A percentile compares a stretch with the other conserved stretches of the same genome.
phyloP scores from a whole-genome alignment of 2,113 vertebrate genomes.

The Apteryx mantelli region DNA sequence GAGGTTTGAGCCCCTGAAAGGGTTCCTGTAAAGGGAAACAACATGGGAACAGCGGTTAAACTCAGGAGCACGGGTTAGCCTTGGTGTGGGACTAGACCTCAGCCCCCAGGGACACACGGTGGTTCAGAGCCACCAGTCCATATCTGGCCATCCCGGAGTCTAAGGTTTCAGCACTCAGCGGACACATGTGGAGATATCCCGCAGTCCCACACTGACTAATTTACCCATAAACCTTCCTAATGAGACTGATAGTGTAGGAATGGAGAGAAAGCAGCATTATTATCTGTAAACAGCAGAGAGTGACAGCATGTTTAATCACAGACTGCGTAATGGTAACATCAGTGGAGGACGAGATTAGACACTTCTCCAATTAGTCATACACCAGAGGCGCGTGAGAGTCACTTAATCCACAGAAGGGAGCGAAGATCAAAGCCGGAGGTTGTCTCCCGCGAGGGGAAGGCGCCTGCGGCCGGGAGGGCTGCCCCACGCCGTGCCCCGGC shows the following conservation, averaged over 20 bases:
- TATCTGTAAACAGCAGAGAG: conserved; percentile 19
- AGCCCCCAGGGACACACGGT: accelerated
- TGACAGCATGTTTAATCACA: conserved; percentile 33
- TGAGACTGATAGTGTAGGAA: neutral
- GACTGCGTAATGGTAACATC: neutral
- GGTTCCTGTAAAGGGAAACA: neutral
- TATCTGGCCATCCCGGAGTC: accelerated
- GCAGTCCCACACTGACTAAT: neutral
- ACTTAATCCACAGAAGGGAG: neutral
- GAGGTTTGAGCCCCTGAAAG: neutral
- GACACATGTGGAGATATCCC: neutral
- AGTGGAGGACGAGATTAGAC: neutral
- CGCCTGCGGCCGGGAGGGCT: neutral
- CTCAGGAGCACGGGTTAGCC: neutral
- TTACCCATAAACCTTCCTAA: conserved; percentile 33
- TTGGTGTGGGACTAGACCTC: neutral
- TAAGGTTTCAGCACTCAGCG: neutral
- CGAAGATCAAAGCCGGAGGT: neutral
- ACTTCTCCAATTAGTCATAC: neutral
- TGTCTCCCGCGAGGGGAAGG: neutral
- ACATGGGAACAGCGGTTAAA: accelerated
- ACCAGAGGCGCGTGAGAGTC: neutral
- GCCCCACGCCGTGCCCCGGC: neutral
- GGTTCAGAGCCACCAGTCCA: accelerated
- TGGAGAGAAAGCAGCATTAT: neutral